A percentile compares a stretch with the other conserved stretches of the same genome.
These are phyloP conservation scores for Phortica variegata DNA, from an alignment of 1,140 invertebrate genomes.

Conservation along the genomic window DNA sequence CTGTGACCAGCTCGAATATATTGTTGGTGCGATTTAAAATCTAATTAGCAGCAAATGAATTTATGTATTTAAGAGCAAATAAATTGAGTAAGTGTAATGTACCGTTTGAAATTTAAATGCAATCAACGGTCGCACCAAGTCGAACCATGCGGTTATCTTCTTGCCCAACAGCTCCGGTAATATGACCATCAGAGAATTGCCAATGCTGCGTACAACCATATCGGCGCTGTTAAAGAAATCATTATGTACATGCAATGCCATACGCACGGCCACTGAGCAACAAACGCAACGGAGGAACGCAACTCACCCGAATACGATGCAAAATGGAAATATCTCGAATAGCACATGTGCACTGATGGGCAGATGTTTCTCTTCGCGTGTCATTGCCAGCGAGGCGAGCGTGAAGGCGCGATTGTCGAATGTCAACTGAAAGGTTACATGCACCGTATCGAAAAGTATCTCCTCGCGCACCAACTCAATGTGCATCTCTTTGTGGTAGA, in stretches of 20 bases:
- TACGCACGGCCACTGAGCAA: no score
- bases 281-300: no score
- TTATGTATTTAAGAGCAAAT: background rate
- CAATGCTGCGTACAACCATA: slow-evolving; percentile 86
- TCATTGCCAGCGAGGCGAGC: slow-evolving; percentile 76
- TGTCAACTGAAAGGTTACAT: slow-evolving; percentile 89
- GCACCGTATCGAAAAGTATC: slow-evolving; percentile 83
- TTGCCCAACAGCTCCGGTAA: slow-evolving; percentile 83
- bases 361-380: slow-evolving; percentile 80
- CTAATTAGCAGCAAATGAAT: slow-evolving; percentile 67
- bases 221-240: slow-evolving; percentile 66
- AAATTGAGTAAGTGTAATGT: slow-evolving; percentile 56
- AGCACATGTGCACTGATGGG: slow-evolving; percentile 84
- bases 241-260: background rate
- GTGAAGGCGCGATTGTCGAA: slow-evolving; percentile 93
- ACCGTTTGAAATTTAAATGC: slow-evolving; percentile 93
- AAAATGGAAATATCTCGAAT: slow-evolving; percentile 97
- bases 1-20: slow-evolving; percentile 91
- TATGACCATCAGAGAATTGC: slow-evolving; percentile 89
- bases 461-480: slow-evolving; percentile 87
- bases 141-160: slow-evolving; percentile 88
- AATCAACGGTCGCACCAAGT: slow-evolving; percentile 85
- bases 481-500: slow-evolving; percentile 90
- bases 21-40: slow-evolving; percentile 93
- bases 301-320: slow-evolving; percentile 87